Conservation (phyloP, 2,888 invertebrate genomes). For the Reticulitermes lucifugus region DNA sequence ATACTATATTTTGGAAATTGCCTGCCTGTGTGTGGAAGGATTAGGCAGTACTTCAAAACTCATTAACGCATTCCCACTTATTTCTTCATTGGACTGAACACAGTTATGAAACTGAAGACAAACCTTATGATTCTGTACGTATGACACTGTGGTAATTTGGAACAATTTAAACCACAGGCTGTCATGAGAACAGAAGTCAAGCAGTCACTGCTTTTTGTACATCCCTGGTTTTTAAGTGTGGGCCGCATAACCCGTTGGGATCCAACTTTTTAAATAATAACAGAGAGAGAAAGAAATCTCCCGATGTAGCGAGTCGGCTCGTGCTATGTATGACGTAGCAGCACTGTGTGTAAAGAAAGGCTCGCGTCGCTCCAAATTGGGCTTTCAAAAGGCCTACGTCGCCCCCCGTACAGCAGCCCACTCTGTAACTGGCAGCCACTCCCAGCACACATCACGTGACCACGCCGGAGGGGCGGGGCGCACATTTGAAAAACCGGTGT, state of each 20-base stretch:
- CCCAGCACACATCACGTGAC: conserved; percentile 30
- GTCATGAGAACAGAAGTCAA: too few relatives aligned
- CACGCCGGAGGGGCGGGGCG: conserved; percentile 35
- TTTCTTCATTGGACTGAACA: too few relatives aligned
- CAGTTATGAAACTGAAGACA: too few relatives aligned
- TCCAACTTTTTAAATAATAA: conserved; percentile 29
- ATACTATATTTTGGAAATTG: too few relatives aligned
- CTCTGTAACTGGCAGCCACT: conserved; percentile 3
- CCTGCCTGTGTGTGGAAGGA: too few relatives aligned
- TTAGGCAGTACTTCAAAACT: too few relatives aligned
- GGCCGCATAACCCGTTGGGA: conserved; percentile 33
- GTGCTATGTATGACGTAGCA: conserved; percentile 7
- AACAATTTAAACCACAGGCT: too few relatives aligned
- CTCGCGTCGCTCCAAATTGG: conserved; percentile 41
- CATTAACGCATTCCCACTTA: too few relatives aligned
- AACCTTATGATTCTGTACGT: too few relatives aligned
- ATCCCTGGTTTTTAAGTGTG: background rate
- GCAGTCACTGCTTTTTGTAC: background rate
- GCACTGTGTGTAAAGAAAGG: conserved; percentile 1
- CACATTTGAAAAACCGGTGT: conserved; percentile 42
- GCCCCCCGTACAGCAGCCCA: background rate
- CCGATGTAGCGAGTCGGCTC: background rate
- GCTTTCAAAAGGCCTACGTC: conserved; percentile 30
- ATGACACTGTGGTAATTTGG: too few relatives aligned
- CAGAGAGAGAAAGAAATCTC: conserved; percentile 18